Evolutionary conservation across 2,113 vertebrate genomes (phyloP).

Genomic region (Benitochromis conjunctus): DNA sequence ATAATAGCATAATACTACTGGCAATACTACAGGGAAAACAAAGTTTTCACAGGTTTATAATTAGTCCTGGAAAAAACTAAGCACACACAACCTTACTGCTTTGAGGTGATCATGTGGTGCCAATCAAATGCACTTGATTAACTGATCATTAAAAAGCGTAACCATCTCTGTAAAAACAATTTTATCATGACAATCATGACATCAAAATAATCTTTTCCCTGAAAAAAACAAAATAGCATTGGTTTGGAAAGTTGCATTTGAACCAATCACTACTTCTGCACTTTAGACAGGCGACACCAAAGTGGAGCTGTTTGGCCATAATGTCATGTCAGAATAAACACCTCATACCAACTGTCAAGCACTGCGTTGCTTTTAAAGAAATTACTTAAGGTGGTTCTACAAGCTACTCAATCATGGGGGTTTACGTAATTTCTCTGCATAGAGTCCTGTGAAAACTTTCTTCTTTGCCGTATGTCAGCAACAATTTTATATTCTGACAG

Average conservation of each 20-base stretch:
- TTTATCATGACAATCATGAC: no score
- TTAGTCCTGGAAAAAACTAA: neutral
- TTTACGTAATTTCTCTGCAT: neutral
- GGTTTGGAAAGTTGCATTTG: neutral
- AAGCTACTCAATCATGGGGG: neutral
- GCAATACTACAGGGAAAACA: neutral
- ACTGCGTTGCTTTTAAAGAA: neutral
- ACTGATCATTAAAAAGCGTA: neutral
- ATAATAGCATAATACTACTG: neutral
- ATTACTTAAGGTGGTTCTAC: neutral
- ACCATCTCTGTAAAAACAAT: neutral
- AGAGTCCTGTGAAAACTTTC: neutral
- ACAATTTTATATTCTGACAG: neutral
- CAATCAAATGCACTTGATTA: neutral
- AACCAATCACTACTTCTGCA: neutral
- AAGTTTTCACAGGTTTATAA: accelerated
- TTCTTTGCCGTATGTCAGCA: neutral
- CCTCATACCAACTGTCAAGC: neutral
- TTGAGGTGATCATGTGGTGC: neutral
- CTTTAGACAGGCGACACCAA: no score
- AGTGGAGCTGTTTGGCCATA: no score
- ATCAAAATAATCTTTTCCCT: neutral
- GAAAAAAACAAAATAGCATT: neutral
- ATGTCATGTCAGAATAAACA: no score
- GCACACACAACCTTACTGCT: neutral